Percentiles rank a stretch among this genome's conserved stretches.
These are phyloP conservation scores for Cremastinae sp. DNA, from an alignment of 2,888 invertebrate genomes.

Conservation along the genomic window DNA sequence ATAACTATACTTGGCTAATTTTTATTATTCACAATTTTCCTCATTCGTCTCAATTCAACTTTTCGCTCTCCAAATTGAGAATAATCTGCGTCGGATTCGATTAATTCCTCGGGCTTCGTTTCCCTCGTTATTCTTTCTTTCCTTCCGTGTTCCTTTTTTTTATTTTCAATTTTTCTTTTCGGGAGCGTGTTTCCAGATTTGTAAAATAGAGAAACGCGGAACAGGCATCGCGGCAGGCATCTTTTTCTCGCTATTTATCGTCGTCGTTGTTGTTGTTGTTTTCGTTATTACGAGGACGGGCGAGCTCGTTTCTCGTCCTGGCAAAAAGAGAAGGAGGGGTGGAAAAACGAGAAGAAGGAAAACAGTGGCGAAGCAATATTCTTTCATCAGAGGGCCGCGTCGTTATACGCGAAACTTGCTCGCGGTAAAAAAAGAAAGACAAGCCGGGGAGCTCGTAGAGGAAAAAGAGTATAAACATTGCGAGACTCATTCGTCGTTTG, in stretches of 20 bases:
- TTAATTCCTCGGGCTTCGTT: constrained; percentile 24
- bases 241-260: constrained; percentile 25
- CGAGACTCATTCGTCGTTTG: constrained; percentile 72
- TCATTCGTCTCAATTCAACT: not conserved
- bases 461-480: constrained; percentile 44
- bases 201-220: not conserved
- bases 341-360: constrained; percentile 6
- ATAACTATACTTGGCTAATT: constrained; percentile 4
- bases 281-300: constrained; percentile 51
- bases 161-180: not conserved
- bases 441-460: not conserved
- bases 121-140: too few species aligned
- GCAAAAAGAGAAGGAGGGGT: not conserved
- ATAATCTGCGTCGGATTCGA: constrained; percentile 50
- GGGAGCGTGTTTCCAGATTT: not conserved
- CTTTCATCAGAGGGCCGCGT: constrained; percentile 73
- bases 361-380: constrained; percentile 70
- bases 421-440: constrained; percentile 12
- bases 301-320: constrained; percentile 26
- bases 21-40: constrained; percentile 12
- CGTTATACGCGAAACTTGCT: constrained; percentile 68
- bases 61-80: constrained; percentile 35
- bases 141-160: not conserved
- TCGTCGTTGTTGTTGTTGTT: constrained; percentile 21
- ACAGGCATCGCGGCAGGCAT: not conserved